A percentile compares a stretch with the other conserved stretches of the same genome.
Evolutionary conservation across 2,888 invertebrate species (phyloP).

Genomic region (Drosophila mercatorum): DNA sequence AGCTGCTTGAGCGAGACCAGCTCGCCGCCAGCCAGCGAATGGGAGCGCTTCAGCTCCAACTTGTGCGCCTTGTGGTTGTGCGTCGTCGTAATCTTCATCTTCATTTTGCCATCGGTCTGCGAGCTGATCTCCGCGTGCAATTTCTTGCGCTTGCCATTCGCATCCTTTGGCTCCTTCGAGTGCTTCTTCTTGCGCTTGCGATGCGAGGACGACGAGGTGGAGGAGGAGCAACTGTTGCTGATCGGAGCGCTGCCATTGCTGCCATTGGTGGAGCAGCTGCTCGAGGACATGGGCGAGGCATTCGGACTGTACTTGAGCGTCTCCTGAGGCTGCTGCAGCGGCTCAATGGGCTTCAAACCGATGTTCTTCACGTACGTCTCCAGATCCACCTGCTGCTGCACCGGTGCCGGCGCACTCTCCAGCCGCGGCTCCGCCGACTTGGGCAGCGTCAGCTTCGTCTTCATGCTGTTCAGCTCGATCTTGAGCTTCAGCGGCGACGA

Average conservation of each 20-base stretch:
- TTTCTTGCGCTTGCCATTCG: slow-evolving; percentile 85
- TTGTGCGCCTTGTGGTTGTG: slow-evolving; percentile 78
- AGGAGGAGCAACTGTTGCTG: neutral
- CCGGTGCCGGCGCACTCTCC: slow-evolving; percentile 46
- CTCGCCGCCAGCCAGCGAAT: slow-evolving; percentile 64
- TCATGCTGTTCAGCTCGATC: slow-evolving; percentile 82
- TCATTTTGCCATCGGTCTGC: slow-evolving; percentile 85
- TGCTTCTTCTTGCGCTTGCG: slow-evolving; percentile 87
- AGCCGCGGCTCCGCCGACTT: slow-evolving; percentile 77
- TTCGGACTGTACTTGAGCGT: slow-evolving; percentile 78
- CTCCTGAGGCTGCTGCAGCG: slow-evolving; percentile 28
- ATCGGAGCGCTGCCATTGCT: slow-evolving; percentile 67
- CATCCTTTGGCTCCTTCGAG: slow-evolving; percentile 85
- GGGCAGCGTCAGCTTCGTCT: slow-evolving; percentile 79
- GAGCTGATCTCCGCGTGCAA: slow-evolving; percentile 86
- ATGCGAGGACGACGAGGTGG: slow-evolving; percentile 77
- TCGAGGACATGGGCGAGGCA: slow-evolving; percentile 82
- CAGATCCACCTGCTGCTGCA: slow-evolving; percentile 74
- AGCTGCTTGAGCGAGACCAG: slow-evolving; percentile 46
- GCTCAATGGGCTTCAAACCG: slow-evolving; percentile 83
- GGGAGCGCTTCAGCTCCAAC: slow-evolving; percentile 72
- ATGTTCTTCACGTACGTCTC: slow-evolving; percentile 84
- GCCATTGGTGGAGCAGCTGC: slow-evolving; percentile 77
- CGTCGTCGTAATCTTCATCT: slow-evolving; percentile 85
- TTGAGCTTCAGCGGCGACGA: slow-evolving; percentile 79